Conservation (phyloP, 2,888 invertebrate species). For the Orthonychiurus folsomi region DNA sequence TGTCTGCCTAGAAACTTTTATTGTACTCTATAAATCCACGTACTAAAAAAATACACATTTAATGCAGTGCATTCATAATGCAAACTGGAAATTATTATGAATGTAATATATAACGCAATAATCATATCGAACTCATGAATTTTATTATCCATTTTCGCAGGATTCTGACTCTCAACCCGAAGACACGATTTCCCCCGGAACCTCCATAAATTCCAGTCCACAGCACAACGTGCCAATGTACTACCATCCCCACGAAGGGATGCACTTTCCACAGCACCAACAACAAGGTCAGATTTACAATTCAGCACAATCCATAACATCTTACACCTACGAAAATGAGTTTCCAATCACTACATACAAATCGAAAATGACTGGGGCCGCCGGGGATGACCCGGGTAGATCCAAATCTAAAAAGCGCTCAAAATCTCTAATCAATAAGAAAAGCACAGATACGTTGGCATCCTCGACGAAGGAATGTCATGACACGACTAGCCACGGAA, state of each 20-base stretch:
- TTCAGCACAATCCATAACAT: background rate
- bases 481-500: conserved; percentile 22
- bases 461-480: conserved; percentile 6
- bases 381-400: conserved; percentile 11
- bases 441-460: background rate
- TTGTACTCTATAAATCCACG: too few species aligned
- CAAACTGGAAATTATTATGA: too few species aligned
- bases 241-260: conserved; percentile 4
- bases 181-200: conserved; percentile 18
- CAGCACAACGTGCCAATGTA: conserved; percentile 8
- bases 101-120: too few species aligned
- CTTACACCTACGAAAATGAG: conserved; percentile 14
- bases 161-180: conserved; percentile 19
- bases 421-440: background rate
- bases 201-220: conserved; percentile 15
- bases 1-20: too few species aligned
- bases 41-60: too few species aligned
- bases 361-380: conserved; percentile 12
- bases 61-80: too few species aligned
- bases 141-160: too few species aligned
- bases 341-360: conserved; percentile 27
- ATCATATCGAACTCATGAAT: too few species aligned
- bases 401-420: background rate
- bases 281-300: conserved; percentile 15
- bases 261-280: conserved; percentile 10